Conservation (phyloP, 1,140 invertebrate species). For the Stratiolaelaps scimitus region DNA sequence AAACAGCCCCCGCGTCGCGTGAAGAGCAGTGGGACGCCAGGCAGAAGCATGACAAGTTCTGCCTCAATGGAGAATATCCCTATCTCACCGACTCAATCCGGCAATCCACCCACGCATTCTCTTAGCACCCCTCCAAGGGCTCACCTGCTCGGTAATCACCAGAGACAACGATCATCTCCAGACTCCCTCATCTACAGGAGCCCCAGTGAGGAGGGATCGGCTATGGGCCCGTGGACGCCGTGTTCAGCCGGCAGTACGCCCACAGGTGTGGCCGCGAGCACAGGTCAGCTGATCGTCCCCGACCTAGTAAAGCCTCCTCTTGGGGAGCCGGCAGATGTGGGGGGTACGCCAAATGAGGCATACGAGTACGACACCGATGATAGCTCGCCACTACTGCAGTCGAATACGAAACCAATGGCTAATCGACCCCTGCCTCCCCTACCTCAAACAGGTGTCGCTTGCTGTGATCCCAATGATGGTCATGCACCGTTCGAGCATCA, state of each 20-base stretch:
- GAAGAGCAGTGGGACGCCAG: not conserved
- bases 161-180: constrained; percentile 5
- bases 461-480: not conserved
- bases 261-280: not conserved
- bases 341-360: constrained; percentile 21
- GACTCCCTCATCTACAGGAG: constrained; percentile 28
- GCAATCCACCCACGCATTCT: constrained; percentile 1
- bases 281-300: too few relatives aligned
- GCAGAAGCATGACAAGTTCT: constrained; percentile 11
- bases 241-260: not conserved
- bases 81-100: not conserved
- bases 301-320: constrained; percentile 13
- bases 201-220: constrained; percentile 8
- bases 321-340: constrained; percentile 25
- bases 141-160: constrained; percentile 15
- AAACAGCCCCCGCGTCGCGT: constrained; percentile 15
- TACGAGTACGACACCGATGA: constrained; percentile 21
- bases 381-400: constrained; percentile 20
- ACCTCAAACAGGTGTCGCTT: not conserved
- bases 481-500: constrained; percentile 5
- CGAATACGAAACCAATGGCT: constrained; percentile 9
- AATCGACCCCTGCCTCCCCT: constrained; percentile 20
- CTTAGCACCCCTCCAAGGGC: not conserved
- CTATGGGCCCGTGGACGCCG: not conserved
- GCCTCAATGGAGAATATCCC: constrained; percentile 20